A percentile compares a stretch with the other conserved stretches of the same genome.
phyloP scores from a whole-genome alignment of 2,888 invertebrate genomes.

The Phrixothrix hirtus region DNA sequence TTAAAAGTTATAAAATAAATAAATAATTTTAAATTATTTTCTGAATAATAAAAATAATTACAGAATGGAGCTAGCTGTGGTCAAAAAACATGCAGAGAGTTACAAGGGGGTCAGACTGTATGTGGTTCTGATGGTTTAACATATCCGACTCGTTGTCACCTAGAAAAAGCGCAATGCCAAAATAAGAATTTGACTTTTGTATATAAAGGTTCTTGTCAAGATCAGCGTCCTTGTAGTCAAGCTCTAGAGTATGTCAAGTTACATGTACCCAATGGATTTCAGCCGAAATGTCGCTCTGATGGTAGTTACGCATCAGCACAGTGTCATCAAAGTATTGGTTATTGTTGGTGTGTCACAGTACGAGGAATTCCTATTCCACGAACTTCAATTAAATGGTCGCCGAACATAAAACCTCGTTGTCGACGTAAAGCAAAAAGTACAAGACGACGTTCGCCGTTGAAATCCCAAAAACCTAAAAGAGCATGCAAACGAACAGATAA shows the following conservation, averaged over 20 bases:
- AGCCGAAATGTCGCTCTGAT: slow-evolving; percentile 80
- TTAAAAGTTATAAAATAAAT: no score
- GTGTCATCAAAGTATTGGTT: slow-evolving; percentile 74
- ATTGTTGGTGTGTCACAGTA: slow-evolving; percentile 87
- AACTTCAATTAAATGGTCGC: slow-evolving; percentile 66
- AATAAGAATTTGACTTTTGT: slow-evolving; percentile 73
- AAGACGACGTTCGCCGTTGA: slow-evolving; percentile 63
- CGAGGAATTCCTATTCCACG: slow-evolving; percentile 82
- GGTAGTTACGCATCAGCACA: slow-evolving; percentile 86
- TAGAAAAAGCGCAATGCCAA: slow-evolving; percentile 76
- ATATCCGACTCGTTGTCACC: slow-evolving; percentile 79
- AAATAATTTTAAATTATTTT: not conserved
- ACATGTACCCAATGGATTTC: slow-evolving; percentile 54
- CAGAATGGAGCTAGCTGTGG: slow-evolving; percentile 38
- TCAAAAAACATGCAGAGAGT: slow-evolving; percentile 48
- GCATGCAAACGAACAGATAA: slow-evolving; percentile 76
- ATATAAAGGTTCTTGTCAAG: slow-evolving; percentile 74
- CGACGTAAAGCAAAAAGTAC: slow-evolving; percentile 52
- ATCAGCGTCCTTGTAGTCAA: slow-evolving; percentile 57
- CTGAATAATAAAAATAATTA: slow-evolving; percentile 5
- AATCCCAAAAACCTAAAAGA: slow-evolving; percentile 28
- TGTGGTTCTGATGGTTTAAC: slow-evolving; percentile 83
- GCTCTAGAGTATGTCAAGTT: slow-evolving; percentile 38
- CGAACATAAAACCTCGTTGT: slow-evolving; percentile 72
- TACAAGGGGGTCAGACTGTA: slow-evolving; percentile 58